phyloP scores from a whole-genome alignment of 2,888 invertebrate species.

The Macrosiphum euphorbiae region DNA sequence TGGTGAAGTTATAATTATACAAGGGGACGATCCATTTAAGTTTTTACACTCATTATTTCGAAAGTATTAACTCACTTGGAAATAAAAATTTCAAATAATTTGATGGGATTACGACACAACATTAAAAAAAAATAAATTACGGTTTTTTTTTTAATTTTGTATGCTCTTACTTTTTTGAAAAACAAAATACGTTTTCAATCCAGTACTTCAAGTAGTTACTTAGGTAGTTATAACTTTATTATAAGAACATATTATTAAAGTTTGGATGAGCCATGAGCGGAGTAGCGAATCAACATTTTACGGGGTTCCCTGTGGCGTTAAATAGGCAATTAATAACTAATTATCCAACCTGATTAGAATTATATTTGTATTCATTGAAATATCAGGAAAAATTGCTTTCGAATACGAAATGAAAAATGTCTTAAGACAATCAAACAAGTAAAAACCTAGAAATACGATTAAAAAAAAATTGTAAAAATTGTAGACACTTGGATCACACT shows the following conservation, averaged over 20 bases:
- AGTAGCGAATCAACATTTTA: not conserved
- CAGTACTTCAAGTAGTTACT: not conserved
- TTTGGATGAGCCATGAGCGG: not conserved
- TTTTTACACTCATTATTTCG: not conserved
- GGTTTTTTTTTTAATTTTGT: too few relatives aligned
- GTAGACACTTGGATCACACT: not conserved
- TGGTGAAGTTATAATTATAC: not conserved
- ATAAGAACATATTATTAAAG: not conserved
- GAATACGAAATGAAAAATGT: not conserved
- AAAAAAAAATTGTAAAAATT: not conserved
- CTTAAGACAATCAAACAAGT: not conserved
- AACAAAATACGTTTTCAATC: not conserved
- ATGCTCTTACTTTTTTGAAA: not conserved
- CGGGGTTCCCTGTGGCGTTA: not conserved
- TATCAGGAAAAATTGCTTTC: not conserved
- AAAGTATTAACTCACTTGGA: not conserved
- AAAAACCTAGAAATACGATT: not conserved
- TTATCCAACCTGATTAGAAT: not conserved
- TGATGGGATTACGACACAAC: not conserved
- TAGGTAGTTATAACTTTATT: not conserved
- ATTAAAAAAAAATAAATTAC: not conserved
- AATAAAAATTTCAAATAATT: not conserved
- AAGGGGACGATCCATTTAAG: not conserved
- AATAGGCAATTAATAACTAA: not conserved
- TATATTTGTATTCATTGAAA: not conserved